These are phyloP conservation scores for Caenorhabditis latens DNA, from an alignment of 1,140 invertebrate genomes.

Conservation along the genomic window DNA sequence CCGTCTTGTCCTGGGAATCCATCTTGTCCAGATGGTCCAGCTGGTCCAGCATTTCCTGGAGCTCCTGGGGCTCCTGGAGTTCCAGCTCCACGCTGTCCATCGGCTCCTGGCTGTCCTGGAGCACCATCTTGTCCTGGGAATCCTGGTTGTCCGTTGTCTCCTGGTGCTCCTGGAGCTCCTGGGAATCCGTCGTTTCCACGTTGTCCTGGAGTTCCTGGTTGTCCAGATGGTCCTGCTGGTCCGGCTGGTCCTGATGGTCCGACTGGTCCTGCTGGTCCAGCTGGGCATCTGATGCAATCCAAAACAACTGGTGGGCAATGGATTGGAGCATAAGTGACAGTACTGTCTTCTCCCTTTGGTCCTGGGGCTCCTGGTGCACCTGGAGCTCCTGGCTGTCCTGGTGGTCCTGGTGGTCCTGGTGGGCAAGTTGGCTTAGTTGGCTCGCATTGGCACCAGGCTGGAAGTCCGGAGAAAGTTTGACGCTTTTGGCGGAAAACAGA, in stretches of 20 bases:
- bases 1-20: constrained; percentile 60
- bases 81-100: constrained; percentile 60
- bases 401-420: constrained; percentile 67
- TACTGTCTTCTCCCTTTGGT: constrained; percentile 45
- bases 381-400: constrained; percentile 65
- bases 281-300: constrained; percentile 36
- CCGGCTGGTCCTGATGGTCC: constrained; percentile 47
- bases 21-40: constrained; percentile 58
- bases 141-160: constrained; percentile 58
- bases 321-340: constrained; percentile 45
- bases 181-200: constrained; percentile 59
- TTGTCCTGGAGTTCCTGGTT: constrained; percentile 48
- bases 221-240: constrained; percentile 46
- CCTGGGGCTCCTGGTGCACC: constrained; percentile 58
- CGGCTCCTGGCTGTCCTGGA: constrained; percentile 62
- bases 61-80: constrained; percentile 53
- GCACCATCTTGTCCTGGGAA: constrained; percentile 52
- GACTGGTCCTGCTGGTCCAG: constrained; percentile 49
- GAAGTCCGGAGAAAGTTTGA: constrained; percentile 67
- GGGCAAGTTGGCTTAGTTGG: constrained; percentile 66
- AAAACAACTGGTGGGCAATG: background rate
- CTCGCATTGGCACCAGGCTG: constrained; percentile 68
- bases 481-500: constrained; percentile 68
- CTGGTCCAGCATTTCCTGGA: constrained; percentile 57
- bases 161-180: constrained; percentile 31